These are phyloP conservation scores for Lepetodrilus schrolli DNA, from an alignment of 2,888 invertebrate genomes.

Conservation along the genomic window DNA sequence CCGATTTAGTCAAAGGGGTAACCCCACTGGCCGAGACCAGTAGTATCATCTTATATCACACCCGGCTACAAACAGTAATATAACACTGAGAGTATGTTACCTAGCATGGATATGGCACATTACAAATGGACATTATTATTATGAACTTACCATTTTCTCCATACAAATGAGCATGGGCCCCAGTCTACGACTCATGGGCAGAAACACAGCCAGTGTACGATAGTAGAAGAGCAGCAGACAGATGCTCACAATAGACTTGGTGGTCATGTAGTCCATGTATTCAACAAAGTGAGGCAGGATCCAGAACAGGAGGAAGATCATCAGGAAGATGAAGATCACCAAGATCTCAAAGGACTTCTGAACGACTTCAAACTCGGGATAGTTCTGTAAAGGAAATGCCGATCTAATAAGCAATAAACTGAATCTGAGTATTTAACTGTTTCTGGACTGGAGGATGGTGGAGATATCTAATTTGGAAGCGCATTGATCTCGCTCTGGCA, in stretches of 20 bases:
- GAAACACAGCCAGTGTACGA: conserved; percentile 75
- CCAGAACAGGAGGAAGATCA: conserved; percentile 64
- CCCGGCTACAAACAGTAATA: too few species aligned
- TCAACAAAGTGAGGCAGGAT: conserved; percentile 57
- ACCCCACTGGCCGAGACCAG: too few species aligned
- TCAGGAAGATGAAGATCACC: conserved; percentile 61
- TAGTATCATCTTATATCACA: too few species aligned
- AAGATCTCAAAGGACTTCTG: conserved; percentile 44
- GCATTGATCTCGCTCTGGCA: too few species aligned
- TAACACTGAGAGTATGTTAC: too few species aligned
- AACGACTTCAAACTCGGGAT: conserved; percentile 35
- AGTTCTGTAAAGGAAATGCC: conserved; percentile 43
- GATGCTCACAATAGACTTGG: conserved; percentile 71
- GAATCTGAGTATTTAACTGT: too few species aligned
- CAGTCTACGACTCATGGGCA: conserved; percentile 76
- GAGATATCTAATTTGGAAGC: too few species aligned
- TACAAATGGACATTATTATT: too few species aligned
- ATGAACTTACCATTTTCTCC: conserved; percentile 65
- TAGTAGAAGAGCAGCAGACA: conserved; percentile 77
- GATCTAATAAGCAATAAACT: too few species aligned
- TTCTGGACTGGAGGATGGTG: too few species aligned
- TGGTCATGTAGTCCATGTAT: conserved; percentile 62
- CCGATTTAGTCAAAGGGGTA: too few species aligned
- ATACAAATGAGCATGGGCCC: conserved; percentile 77
- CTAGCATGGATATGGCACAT: too few species aligned